Percentiles rank a stretch among this genome's conserved stretches.
Conservation (phyloP, 1,140 invertebrate genomes). For the Drosophila jambulina region DNA sequence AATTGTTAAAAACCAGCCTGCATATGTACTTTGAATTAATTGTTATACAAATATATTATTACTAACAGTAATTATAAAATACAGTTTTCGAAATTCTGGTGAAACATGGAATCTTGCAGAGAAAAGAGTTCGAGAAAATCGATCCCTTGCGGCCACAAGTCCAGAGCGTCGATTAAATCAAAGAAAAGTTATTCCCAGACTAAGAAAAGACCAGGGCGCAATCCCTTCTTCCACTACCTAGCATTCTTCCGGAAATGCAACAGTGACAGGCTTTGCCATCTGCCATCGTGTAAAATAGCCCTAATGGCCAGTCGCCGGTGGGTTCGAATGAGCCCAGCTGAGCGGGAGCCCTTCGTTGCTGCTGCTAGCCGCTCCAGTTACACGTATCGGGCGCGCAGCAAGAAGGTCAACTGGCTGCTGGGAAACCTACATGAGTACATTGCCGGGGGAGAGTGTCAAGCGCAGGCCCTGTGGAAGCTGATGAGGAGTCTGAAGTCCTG, state of each 20-base stretch:
- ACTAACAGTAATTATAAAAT: background rate
- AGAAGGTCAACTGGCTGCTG: conserved; percentile 23
- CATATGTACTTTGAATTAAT: conserved; percentile 55
- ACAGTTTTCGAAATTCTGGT: conserved; percentile 1
- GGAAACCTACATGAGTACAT: background rate
- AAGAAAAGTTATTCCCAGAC: no score
- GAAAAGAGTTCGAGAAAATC: background rate
- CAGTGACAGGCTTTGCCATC: background rate
- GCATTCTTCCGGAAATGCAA: conserved; percentile 21
- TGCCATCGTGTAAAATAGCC: conserved; percentile 10
- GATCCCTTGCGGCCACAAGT: background rate
- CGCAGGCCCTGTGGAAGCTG: background rate
- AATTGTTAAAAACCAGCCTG: conserved; percentile 52
- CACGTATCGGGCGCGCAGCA: conserved; percentile 15
- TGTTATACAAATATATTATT: conserved; percentile 43
- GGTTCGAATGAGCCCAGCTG: conserved; percentile 10
- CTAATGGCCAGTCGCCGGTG: conserved; percentile 32
- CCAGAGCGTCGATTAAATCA: background rate
- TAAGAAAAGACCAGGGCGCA: conserved; percentile 3
- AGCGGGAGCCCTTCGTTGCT: conserved; percentile 15
- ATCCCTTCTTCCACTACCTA: conserved; percentile 48
- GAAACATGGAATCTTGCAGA: conserved; percentile 1
- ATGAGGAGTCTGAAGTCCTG: conserved; percentile 17
- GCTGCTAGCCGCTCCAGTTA: conserved; percentile 16
- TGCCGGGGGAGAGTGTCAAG: background rate